Conservation (phyloP, 2,113 vertebrate genomes). For the Onychorhynchus coronatus region DNA sequence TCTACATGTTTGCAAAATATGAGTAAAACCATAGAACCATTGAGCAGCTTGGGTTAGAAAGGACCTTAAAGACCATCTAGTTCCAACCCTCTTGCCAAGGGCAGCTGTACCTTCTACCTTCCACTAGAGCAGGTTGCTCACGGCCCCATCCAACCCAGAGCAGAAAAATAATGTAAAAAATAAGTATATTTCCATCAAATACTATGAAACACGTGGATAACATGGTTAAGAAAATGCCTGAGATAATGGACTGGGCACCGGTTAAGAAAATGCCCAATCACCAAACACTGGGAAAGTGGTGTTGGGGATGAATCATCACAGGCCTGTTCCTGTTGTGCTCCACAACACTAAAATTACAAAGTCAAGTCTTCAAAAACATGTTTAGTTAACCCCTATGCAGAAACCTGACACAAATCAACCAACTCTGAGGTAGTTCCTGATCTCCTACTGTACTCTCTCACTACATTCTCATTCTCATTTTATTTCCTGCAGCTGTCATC, state of each 20-base stretch:
- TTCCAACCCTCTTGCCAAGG: neutral
- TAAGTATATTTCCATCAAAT: neutral
- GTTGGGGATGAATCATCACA: neutral
- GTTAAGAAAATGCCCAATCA: neutral
- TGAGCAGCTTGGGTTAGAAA: neutral
- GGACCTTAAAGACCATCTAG: neutral
- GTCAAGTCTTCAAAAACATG: neutral
- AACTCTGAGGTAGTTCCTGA: neutral
- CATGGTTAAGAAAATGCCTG: too few species aligned
- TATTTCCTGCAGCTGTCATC: slow-evolving; percentile 32
- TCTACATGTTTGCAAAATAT: neutral
- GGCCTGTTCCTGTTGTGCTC: neutral
- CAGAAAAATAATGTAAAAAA: neutral
- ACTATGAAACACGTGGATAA: neutral
- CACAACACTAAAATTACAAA: neutral
- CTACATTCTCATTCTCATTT: neutral
- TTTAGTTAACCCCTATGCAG: neutral
- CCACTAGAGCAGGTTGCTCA: neutral
- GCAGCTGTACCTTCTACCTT: neutral
- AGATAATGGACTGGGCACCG: too few species aligned
- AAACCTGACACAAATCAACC: neutral
- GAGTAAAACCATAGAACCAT: neutral
- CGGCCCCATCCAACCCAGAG: neutral
- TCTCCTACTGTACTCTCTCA: neutral
- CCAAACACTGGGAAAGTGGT: neutral